Base-by-base conservation (phyloP, 2,888 invertebrate genomes). In the Luffia ferchaultella region DNA sequence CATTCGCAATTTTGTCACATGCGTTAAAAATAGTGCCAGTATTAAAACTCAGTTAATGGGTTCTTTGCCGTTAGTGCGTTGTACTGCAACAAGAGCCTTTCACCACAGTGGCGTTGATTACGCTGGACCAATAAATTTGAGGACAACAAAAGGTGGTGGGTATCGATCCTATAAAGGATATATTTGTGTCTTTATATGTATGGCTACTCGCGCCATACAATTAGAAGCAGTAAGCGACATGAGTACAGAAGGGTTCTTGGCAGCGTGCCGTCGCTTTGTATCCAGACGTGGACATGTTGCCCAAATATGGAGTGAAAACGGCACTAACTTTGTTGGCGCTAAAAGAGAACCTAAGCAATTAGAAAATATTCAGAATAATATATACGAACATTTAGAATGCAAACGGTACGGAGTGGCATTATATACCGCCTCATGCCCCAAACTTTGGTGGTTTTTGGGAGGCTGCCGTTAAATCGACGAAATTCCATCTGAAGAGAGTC, bases 381-480 rank as follows among this genome's bases (percentile, higher is more conserved):
- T n/a, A n/a, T n/a, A n/a, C n/a, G n/a, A n/a, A n/a, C n/a, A n/a
- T n/a, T n/a, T n/a, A n/a, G n/a, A n/a, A n/a, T n/a, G n/a, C n/a
- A n/a, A 49, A 54, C 12, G 51, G 58, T 16, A 60, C 56, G 9
- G 49, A 53, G 16, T 62, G 60, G 59, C 62, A 60, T 45, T 61
- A 54, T 20, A 59, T 55, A 5, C 58, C 62, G 1, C 48, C 60
- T 1, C 51, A 42, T 19, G 41, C 51, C 45, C 54, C 60, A 5
- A 56, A 57, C n/a, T n/a, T n/a, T n/a, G n/a, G n/a, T n/a, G n/a
- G n/a, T n/a, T n/a, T n/a, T n/a, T n/a, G n/a, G n/a, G 59, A 60
- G 40, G 56, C 57, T 1, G 56, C 53, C 12, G 55, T 58, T 2
- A 56, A 56, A 42, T 60, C 58, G 2, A 45, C 56, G 0, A 62